A percentile compares a stretch with the other conserved stretches of the same genome.
Conservation (phyloP, 1,140 invertebrate species). For the Cotesia vestalis region DNA sequence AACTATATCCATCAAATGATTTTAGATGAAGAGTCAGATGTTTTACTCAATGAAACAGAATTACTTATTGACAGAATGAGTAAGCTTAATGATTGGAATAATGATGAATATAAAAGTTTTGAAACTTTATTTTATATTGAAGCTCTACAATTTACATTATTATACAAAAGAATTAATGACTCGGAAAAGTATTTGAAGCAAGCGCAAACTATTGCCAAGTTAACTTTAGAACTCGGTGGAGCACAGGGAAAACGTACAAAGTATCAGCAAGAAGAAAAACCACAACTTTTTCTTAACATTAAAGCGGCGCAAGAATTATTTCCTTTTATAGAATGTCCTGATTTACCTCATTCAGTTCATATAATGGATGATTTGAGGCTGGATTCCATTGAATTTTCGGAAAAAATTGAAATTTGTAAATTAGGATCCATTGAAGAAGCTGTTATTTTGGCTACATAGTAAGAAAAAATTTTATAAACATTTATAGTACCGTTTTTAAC, state of each 20-base stretch:
- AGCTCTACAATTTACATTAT: constrained; percentile 76
- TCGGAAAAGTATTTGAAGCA: constrained; percentile 74
- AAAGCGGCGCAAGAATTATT: constrained; percentile 61
- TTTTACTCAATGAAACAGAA: constrained; percentile 72
- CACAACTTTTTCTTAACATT: constrained; percentile 82
- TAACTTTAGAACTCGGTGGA: constrained; percentile 76
- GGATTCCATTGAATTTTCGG: constrained; percentile 78
- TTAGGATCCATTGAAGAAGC: constrained; percentile 82
- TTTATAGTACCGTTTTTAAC: too few species aligned
- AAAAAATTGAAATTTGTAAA: constrained; percentile 67
- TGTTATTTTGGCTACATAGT: constrained; percentile 78
- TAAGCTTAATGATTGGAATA: constrained; percentile 44
- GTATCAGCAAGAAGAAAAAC: constrained; percentile 81
- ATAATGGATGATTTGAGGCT: constrained; percentile 87
- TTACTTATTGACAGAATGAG: constrained; percentile 66
- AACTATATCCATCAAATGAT: constrained; percentile 78
- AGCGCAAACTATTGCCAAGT: constrained; percentile 70
- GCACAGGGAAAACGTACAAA: constrained; percentile 86
- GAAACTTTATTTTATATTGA: constrained; percentile 79
- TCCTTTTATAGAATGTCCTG: constrained; percentile 50
- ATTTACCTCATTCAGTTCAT: constrained; percentile 72
- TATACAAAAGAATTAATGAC: constrained; percentile 77
- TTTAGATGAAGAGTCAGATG: constrained; percentile 76
- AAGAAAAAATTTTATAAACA: constrained; percentile 51
- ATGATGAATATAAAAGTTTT: constrained; percentile 62